These are phyloP conservation scores for Aegithalos caudatus DNA, from an alignment of 2,113 vertebrate genomes.

Conservation along the genomic window DNA sequence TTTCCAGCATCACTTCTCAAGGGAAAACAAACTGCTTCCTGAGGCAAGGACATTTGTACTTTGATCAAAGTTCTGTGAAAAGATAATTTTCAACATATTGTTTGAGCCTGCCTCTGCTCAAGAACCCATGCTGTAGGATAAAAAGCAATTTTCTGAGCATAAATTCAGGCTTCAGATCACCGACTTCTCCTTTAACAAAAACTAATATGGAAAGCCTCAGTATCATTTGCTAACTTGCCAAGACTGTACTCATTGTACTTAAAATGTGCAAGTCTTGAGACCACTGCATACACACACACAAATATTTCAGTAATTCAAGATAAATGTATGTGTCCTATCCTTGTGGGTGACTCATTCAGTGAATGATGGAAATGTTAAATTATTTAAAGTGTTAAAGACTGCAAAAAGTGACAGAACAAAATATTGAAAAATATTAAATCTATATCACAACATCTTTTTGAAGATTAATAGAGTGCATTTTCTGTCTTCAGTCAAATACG, in stretches of 20 bases:
- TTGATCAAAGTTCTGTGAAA: slow-evolving; percentile 29
- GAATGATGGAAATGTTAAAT: slow-evolving; percentile 1
- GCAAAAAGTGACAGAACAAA: not conserved
- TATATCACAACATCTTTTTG: slow-evolving; percentile 14
- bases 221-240: not conserved
- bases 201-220: not conserved
- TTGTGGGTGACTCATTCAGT: slow-evolving; percentile 32
- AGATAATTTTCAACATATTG: slow-evolving; percentile 9
- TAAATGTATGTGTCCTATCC: not conserved
- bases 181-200: not conserved
- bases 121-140: not conserved
- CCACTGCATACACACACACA: not conserved
- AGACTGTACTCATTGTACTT: not conserved
- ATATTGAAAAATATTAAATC: slow-evolving; percentile 1
- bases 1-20: not conserved
- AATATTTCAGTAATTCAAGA: slow-evolving; percentile 52
- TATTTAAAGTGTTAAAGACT: slow-evolving; percentile 1
- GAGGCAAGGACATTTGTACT: slow-evolving; percentile 12
- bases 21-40: not conserved
- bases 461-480: not conserved
- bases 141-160: slow-evolving; percentile 17
- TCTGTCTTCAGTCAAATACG: not conserved
- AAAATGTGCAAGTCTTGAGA: not conserved
- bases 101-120: not conserved
- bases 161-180: not conserved